Base-by-base conservation (phyloP, 2,113 vertebrate genomes). In the Mandrillus leucophaeus region DNA sequence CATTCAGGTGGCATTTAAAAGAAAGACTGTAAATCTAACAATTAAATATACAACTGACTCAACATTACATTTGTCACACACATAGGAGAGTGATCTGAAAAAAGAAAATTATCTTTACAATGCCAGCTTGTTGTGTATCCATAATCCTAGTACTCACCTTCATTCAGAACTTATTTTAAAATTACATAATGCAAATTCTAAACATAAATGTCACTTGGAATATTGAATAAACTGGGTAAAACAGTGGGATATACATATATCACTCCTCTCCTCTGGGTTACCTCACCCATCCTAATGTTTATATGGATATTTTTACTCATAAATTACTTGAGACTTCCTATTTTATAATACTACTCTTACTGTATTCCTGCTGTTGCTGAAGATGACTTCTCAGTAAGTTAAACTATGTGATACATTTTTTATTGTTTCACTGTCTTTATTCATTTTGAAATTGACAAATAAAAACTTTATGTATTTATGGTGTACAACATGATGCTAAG, bases 181-280 rank as follows among this genome's bases (percentile, higher is more conserved):
- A 93, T 55, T 90, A 38, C 3, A 35, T 85, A 82, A 88, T 52
- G 4, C 45, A 88, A 97, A 93, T 88, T 76, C 45, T 81, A 94
- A 73, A 73, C 20, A 79, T 27, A 43, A 87, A 92, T 78, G 27
- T 76, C 75, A 66, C 80, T 88, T 27, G 30, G 20, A 95, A 81
- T 94, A 85, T 66, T 85, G 88, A 95, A 59, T 66, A 78, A 92
- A 72, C 14, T 7, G 38, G 17, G 25, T 84, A 45, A 85, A 93
- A 59, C 1, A 70, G 14, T 76, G 8, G 82, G 20, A 86, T 50
- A 11, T 66, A 82, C 94, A 38, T 50, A 13, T 16, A 84, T 64
- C 43, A 73, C 10, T 38, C 95, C 38, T 84, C 38, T 70, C 76
- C 20, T 87, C 66, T 70, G 17, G 8, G 8, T 73, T 78, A n/a